Evolutionary conservation across 2,888 invertebrate genomes (phyloP).

Genomic region (Branchipolynoe longqiensis): DNA sequence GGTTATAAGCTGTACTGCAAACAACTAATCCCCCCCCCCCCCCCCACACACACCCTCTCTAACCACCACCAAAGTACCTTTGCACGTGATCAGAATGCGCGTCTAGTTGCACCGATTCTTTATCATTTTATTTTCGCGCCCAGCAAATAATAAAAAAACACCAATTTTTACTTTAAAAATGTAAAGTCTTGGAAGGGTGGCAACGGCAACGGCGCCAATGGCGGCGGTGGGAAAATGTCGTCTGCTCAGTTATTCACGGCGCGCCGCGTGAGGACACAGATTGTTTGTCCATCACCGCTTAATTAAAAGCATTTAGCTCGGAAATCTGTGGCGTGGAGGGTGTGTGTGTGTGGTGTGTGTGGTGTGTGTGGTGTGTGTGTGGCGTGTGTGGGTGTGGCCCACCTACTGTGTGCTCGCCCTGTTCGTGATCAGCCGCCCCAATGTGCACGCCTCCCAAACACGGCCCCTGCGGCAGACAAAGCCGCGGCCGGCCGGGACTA

Average conservation of each 20-base stretch:
- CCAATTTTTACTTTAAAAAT: too few species aligned
- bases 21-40: background rate
- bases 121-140: too few species aligned
- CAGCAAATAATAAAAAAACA: too few species aligned
- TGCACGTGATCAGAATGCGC: constrained; percentile 18
- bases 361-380: background rate
- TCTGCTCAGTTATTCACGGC: background rate
- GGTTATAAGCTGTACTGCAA: constrained; percentile 12
- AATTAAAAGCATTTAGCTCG: background rate
- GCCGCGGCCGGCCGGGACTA: constrained; percentile 12
- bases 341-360: background rate
- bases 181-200: too few species aligned
- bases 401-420: background rate
- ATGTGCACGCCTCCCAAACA: constrained; percentile 3
- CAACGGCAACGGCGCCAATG: too few species aligned
- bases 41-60: background rate
- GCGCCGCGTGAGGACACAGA: background rate
- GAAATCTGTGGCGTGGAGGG: background rate
- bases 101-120: too few species aligned
- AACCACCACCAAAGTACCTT: too few species aligned
- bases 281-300: constrained; percentile 21
- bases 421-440: constrained; percentile 34
- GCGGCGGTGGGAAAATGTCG: constrained; percentile 31
- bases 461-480: constrained; percentile 13
- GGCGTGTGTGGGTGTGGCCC: background rate